These are phyloP conservation scores for Augiades crinisus DNA, from an alignment of 2,888 invertebrate genomes.

Conservation along the genomic window DNA sequence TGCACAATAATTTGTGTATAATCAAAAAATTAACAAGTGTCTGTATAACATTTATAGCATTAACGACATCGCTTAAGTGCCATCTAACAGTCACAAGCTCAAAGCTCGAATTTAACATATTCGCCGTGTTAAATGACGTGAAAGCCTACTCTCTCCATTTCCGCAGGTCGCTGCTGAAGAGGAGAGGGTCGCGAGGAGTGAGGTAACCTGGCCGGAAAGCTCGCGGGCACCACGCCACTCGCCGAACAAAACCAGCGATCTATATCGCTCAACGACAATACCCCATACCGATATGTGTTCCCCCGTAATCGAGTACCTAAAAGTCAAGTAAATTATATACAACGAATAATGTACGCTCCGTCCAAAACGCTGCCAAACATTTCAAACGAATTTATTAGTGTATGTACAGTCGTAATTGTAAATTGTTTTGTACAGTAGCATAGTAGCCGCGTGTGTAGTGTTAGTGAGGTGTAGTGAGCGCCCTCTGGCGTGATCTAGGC, in stretches of 20 bases:
- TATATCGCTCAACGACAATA: conserved; percentile 35
- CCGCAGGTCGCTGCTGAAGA: conserved; percentile 77
- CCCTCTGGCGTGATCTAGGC: conserved; percentile 63
- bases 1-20: too few relatives aligned
- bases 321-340: conserved; percentile 51
- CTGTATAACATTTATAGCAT: neutral
- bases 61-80: neutral
- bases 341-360: conserved; percentile 77
- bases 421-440: conserved; percentile 41
- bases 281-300: conserved; percentile 59
- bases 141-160: conserved; percentile 68
- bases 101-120: neutral
- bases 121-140: conserved; percentile 61
- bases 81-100: neutral
- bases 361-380: conserved; percentile 76
- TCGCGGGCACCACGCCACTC: conserved; percentile 32
- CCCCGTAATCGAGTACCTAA: conserved; percentile 58
- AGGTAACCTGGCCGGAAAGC: conserved; percentile 68
- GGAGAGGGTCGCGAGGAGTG: conserved; percentile 64
- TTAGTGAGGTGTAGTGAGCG: conserved; percentile 51
- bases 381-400: conserved; percentile 75
- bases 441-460: conserved; percentile 57
- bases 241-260: conserved; percentile 8
- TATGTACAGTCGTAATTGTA: conserved; percentile 25
- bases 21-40: neutral